These are phyloP conservation scores for Drosophila macrothrix DNA, from an alignment of 2,888 invertebrate species.

Conservation along the genomic window DNA sequence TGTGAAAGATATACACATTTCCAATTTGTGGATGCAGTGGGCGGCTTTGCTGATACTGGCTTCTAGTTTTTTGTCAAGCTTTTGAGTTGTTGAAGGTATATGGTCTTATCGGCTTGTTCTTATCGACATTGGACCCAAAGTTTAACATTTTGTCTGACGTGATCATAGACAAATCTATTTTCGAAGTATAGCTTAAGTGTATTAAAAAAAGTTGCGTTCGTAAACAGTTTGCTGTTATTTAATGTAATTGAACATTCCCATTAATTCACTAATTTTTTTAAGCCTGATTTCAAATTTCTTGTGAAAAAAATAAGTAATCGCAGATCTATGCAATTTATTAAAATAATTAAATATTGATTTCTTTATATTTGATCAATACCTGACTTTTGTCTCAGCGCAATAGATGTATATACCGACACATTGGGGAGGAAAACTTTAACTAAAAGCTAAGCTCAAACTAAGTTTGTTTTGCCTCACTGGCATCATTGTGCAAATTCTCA, in stretches of 20 bases:
- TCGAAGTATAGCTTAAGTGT: background rate
- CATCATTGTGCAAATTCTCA: conserved; percentile 1
- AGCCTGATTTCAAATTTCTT: background rate
- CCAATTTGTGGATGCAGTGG: background rate
- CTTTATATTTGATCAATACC: background rate
- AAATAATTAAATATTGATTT: background rate
- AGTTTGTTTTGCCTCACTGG: conserved; percentile 3
- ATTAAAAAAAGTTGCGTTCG: background rate
- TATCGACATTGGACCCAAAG: background rate
- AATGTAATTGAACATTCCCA: background rate
- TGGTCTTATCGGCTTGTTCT: background rate
- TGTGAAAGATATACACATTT: background rate
- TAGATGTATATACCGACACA: conserved; percentile 26
- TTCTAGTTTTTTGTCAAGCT: background rate
- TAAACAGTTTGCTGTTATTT: background rate
- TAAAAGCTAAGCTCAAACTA: conserved; percentile 10
- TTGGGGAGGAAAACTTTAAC: conserved; percentile 24
- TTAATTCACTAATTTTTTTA: background rate
- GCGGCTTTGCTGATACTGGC: background rate
- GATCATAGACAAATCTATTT: background rate
- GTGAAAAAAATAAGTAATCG: background rate
- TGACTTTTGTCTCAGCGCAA: background rate
- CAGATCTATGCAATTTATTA: background rate
- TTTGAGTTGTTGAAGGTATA: background rate
- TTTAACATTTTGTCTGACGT: background rate